These are phyloP conservation scores for Rhopalosiphum maidis DNA, from an alignment of 1,140 invertebrate species.

Conservation along the genomic window DNA sequence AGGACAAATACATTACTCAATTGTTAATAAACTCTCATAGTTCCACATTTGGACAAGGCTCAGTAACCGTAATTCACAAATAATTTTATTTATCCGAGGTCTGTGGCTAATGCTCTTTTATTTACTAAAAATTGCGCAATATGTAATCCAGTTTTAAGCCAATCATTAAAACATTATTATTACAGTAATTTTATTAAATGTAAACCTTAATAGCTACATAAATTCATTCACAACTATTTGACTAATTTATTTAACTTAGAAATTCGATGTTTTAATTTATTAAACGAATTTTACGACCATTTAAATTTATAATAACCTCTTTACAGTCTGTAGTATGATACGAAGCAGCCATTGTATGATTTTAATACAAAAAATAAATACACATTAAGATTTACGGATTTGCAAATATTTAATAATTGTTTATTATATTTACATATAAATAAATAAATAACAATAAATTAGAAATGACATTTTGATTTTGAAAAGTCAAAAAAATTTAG, in stretches of 20 bases:
- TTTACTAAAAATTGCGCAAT: background rate
- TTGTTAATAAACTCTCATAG: background rate
- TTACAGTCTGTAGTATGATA: background rate
- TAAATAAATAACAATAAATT: conserved; percentile 58
- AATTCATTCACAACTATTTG: background rate
- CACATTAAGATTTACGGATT: background rate
- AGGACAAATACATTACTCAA: conserved; percentile 7
- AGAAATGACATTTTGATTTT: background rate
- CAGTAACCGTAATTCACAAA: background rate
- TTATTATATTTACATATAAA: conserved; percentile 54
- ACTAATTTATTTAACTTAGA: background rate
- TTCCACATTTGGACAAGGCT: background rate
- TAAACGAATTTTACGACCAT: background rate
- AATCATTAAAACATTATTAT: background rate
- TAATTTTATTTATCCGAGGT: conserved; percentile 23
- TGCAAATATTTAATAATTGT: conserved; percentile 45
- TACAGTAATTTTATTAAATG: background rate
- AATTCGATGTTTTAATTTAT: background rate
- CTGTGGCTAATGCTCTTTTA: background rate
- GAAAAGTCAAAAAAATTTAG: conserved; percentile 51
- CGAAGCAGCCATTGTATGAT: background rate
- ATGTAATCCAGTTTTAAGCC: background rate
- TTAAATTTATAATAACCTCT: background rate
- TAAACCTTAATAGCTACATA: background rate
- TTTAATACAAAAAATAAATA: background rate